Conservation (phyloP, 2,113 vertebrate species). For the Heloderma charlesbogerti region DNA sequence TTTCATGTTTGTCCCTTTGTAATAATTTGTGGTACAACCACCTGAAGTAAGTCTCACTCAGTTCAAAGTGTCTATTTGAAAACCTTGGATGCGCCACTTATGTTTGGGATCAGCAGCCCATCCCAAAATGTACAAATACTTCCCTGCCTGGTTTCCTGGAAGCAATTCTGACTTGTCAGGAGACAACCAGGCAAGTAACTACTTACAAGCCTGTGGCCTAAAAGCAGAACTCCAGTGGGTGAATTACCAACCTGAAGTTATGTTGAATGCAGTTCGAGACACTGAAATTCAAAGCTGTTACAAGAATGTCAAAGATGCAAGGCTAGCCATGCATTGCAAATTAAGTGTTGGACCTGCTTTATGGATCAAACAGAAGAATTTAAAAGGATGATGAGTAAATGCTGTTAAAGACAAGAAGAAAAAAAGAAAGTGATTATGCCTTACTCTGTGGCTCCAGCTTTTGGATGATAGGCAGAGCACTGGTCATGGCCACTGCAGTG, state of each 20-base stretch:
- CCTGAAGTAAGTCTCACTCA: neutral
- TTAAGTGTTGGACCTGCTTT: neutral
- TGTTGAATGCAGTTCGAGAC: neutral
- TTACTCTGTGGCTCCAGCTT: slow-evolving; percentile 90
- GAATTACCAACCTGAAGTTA: neutral
- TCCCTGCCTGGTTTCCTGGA: neutral
- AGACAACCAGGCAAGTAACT: neutral
- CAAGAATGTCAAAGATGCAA: neutral
- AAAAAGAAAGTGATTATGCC: slow-evolving; percentile 41
- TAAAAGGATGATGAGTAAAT: neutral
- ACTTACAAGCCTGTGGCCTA: neutral
- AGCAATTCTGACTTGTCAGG: neutral
- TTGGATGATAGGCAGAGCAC: slow-evolving; percentile 82
- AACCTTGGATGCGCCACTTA: neutral
- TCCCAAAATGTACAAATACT: neutral
- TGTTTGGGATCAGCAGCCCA: no score
- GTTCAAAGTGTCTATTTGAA: neutral
- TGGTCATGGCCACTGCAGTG: slow-evolving; percentile 83
- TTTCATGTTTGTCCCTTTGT: neutral
- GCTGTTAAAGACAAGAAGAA: neutral
- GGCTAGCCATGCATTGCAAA: neutral
- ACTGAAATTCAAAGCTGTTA: neutral
- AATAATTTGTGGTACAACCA: neutral
- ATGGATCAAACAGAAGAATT: neutral
- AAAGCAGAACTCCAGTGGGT: neutral